Evolutionary conservation across 2,797 vertebrate species (phyloP).

Genomic region (Dromococcyx pavoninus): DNA sequence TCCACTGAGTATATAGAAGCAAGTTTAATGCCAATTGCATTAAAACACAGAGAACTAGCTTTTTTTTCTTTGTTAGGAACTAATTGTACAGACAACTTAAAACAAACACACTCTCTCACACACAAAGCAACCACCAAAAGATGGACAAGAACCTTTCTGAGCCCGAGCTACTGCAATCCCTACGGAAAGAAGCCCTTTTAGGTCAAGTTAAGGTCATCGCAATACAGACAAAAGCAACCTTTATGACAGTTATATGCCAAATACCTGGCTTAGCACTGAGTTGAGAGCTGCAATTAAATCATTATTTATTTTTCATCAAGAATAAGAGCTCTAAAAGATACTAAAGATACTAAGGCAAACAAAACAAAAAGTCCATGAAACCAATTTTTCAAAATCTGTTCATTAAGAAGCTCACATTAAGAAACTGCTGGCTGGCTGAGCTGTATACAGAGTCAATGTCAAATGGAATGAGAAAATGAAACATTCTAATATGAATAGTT

Average conservation of each 20-base stretch:
- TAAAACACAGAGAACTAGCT: neutral
- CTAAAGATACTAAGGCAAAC: neutral
- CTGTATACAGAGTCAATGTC: neutral
- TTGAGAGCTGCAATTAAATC: neutral
- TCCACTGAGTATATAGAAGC: neutral
- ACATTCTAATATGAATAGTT: neutral
- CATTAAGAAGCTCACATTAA: neutral
- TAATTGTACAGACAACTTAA: neutral
- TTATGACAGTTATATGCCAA: neutral
- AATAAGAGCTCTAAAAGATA: slow-evolving; percentile 1
- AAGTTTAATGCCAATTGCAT: neutral
- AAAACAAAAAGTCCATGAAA: neutral
- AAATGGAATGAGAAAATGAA: neutral
- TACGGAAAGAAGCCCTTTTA: neutral
- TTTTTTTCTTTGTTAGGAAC: neutral
- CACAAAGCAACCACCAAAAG: neutral
- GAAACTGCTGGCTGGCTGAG: neutral
- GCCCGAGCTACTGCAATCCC: neutral
- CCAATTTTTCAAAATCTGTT: neutral
- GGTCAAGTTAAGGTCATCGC: slow-evolving; percentile 30
- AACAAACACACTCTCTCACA: neutral
- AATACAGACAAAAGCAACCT: slow-evolving; percentile 2
- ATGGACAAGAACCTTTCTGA: neutral
- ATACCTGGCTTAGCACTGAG: neutral
- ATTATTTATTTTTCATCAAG: neutral